Conservation (phyloP, 2,888 invertebrate genomes). For the Clostera curtula region DNA sequence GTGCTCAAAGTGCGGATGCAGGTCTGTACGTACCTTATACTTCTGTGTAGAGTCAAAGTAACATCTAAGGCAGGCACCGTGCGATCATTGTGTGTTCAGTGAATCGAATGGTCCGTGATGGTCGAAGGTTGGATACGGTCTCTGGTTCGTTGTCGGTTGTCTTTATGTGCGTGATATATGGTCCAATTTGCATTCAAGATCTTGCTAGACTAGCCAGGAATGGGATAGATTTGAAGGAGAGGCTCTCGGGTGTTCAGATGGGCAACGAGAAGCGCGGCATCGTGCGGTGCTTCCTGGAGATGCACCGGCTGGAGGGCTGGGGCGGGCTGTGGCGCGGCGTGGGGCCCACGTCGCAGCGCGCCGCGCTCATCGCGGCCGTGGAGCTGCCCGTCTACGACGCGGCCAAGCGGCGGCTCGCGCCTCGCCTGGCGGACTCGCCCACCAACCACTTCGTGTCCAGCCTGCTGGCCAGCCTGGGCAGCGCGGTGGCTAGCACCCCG, state of each 20-base stretch:
- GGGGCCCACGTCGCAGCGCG: conserved; percentile 93
- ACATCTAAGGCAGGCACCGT: no score
- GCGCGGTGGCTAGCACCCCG: conserved; percentile 95
- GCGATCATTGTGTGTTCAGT: no score
- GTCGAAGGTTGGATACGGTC: no score
- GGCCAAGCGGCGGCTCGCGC: conserved; percentile 84
- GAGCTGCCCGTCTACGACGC: conserved; percentile 96
- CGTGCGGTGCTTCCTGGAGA: conserved; percentile 85
- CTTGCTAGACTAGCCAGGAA: no score
- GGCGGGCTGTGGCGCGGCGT: conserved; percentile 95
- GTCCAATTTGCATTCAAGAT: no score
- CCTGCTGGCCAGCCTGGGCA: conserved; percentile 92
- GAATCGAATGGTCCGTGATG: no score
- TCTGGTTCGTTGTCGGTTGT: no score
- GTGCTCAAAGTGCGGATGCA: conserved; percentile 97
- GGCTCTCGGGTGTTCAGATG: conserved; percentile 34
- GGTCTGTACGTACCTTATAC: conserved; percentile 60
- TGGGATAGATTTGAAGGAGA: no score
- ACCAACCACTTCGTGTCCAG: conserved; percentile 93
- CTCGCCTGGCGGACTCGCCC: conserved; percentile 84
- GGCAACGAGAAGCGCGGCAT: conserved; percentile 77
- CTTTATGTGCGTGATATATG: no score
- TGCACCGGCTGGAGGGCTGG: conserved; percentile 88
- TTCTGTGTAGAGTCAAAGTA: no score
- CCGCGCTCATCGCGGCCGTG: conserved; percentile 94